Evolutionary conservation across 2,888 invertebrate genomes (phyloP), one percentile per base, ranked within the genome.

Genomic region (Ormyrus labotus): DNA sequence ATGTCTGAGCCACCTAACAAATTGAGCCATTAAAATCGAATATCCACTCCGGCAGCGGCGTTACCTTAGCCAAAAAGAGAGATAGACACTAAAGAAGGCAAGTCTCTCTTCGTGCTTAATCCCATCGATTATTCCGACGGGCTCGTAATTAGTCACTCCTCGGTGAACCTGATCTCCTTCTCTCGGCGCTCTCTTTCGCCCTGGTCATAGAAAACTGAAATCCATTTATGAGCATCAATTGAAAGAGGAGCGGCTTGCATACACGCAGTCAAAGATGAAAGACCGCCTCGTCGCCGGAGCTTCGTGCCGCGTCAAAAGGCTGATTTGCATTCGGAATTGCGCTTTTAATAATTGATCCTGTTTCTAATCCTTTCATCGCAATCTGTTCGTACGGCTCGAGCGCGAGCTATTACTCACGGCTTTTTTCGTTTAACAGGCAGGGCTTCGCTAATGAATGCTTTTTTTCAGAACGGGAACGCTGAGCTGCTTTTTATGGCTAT

Each of bases 1-100:
- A 1, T 19, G 19, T 19, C 48, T 48, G 50, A 57, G 45, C 34
- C 57, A 11, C 61, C 74, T 82, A 83, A 83, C 82, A 80, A 85
- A 85, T 84, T 80, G 83, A 83, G 83, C 84, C 84, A 84, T 84
- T 85, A 85, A 84, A 84, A 82, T 85, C 81, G 83, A 83, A 82
- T 84, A 71, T 81, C 70, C 65, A 34, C 76, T 80, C 47, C 70
- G 64, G 65, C 69, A 2, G 19, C 19, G 51, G 19, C 55, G 55
- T 10, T 47, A 50, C 51, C 51, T 47, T 45, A 47, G 8, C 53
- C 19, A 72, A 45, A 57, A 51, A 67, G 61, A 69, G 72, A 61
- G 19, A 60, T 19, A 19, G 45, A 60, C 69, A 50, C 6, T n/a
- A 63, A 61, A 82, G 80, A 78, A 72, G 77, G 53, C 61, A 60